phyloP scores from a whole-genome alignment of 2,113 vertebrate species.

The Origma solitaria region DNA sequence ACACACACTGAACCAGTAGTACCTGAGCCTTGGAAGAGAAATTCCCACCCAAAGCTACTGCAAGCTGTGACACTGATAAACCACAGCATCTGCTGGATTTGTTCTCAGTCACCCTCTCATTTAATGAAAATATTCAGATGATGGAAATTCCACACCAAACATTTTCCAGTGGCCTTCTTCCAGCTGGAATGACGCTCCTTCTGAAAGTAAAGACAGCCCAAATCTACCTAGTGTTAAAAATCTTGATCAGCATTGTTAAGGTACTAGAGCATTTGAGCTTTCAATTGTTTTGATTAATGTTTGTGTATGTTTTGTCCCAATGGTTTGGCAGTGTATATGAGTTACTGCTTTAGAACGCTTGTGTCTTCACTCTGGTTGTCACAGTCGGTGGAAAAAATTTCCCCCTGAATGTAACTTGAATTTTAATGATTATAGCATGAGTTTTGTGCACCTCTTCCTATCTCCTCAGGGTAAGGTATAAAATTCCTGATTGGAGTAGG shows the following conservation, averaged over 20 bases:
- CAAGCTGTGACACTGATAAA: neutral
- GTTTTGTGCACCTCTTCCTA: neutral
- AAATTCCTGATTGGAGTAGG: accelerated
- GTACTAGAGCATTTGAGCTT: neutral
- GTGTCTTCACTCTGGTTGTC: neutral
- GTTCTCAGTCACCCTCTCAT: neutral
- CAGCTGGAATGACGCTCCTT: neutral
- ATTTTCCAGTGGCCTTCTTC: neutral
- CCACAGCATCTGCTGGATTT: neutral
- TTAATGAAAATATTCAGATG: accelerated
- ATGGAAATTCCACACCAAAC: neutral
- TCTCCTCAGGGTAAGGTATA: neutral
- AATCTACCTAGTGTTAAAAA: neutral
- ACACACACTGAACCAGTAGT: neutral
- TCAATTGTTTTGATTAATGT: neutral
- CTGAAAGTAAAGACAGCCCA: neutral
- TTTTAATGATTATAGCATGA: neutral
- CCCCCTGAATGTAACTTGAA: neutral
- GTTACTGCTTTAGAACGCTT: neutral
- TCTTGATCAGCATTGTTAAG: neutral
- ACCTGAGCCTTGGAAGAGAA: neutral
- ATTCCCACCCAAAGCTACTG: neutral
- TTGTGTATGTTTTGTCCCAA: neutral
- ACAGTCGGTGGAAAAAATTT: neutral
- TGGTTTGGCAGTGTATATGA: neutral